Evolutionary conservation across 2,888 invertebrate species (phyloP), one percentile per base, ranked within the genome.

Genomic region (Lucinisca nassula): DNA sequence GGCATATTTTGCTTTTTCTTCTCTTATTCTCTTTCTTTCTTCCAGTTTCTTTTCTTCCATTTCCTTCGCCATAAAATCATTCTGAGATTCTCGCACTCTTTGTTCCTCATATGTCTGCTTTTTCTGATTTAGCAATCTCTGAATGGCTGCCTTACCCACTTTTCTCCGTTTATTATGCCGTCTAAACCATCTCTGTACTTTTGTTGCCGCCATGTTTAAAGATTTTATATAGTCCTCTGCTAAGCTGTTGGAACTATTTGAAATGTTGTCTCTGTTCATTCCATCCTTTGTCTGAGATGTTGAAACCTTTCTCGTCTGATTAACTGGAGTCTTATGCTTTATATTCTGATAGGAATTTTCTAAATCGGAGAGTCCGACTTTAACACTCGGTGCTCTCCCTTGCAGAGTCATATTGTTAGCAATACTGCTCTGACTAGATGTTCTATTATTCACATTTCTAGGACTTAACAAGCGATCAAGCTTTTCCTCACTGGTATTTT

Each of bases 311-410:
- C 91, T 86, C 37, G 95, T 95, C 84, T 95, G 94, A 89, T 96
- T 96, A 6, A 96, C 94, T 1, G 96, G 96, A 14, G 94, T 95
- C 89, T 96, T 96, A 79, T 94, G 95, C 89, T 95, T 95, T 55
- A 96, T 95, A 89, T 96, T 96, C 89, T 95, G 95, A 85, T 95
- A 95, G 0, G 95, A 95, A 79, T 96, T 96, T 89, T 96, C 95
- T 87, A 96, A 92, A 82, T 93, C 94, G 6, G 94, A 93, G 37
- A 95, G 89, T 21, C 95, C 92, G 6, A 95, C 94, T 92, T 95
- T 95, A 27, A 93, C 91, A 49, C 92, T 92, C 45, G 93, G 93
- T 2, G 92, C 92, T 90, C 93, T 93, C 3, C 94, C 95, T 55
- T 94, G 95, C 4, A 92, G 86, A 4, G 95, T 95, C 95, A 95